These are phyloP conservation scores for Timema cristinae DNA, from an alignment of 2,888 invertebrate species.

Conservation along the genomic window DNA sequence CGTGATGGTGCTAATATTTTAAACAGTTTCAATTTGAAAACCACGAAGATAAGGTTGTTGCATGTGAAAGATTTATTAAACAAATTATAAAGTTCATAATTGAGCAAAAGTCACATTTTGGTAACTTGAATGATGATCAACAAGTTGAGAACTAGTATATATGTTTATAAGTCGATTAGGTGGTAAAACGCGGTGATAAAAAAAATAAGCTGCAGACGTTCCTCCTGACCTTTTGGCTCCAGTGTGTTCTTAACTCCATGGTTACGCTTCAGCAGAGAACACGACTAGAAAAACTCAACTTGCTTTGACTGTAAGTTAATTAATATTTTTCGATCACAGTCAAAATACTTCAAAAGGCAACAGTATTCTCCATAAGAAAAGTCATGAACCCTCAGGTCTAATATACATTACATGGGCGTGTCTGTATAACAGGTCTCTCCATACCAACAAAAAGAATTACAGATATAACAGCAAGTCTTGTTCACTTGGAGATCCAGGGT, in stretches of 20 bases:
- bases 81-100: background rate
- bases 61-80: background rate
- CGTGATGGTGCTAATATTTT: constrained; percentile 1
- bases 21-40: background rate
- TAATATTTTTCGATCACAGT: background rate
- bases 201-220: background rate
- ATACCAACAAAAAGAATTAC: background rate
- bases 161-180: too few species aligned
- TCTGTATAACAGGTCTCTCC: background rate
- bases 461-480: background rate
- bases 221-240: background rate
- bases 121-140: background rate
- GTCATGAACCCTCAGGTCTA: background rate
- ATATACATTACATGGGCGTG: background rate
- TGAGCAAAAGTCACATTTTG: background rate
- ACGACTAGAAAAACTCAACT: background rate
- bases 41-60: background rate
- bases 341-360: background rate
- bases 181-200: too few species aligned
- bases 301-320: background rate
- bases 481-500: background rate
- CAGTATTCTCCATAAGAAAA: background rate
- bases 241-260: background rate
- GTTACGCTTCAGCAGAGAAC: constrained; percentile 4
- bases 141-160: background rate